Base-by-base conservation (phyloP, 2,797 vertebrate species). In the Tokudaia tokunoshimensis region DNA sequence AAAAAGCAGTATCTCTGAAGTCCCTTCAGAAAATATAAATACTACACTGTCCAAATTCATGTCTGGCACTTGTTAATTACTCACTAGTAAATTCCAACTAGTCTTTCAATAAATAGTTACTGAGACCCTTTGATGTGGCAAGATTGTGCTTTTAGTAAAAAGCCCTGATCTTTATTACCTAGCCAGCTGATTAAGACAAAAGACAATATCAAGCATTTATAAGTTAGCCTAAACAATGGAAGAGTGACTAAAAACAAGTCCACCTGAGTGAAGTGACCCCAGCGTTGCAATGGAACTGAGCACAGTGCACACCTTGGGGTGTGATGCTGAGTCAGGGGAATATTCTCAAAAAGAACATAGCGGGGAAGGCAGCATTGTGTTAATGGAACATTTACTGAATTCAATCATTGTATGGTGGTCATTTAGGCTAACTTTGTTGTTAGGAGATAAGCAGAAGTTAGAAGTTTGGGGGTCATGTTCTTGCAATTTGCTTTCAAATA, bases 271-370 rank as follows among this genome's bases (percentile, higher is more conserved):
- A n/a, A 89, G 24, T 83, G 57, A 83, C 6, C 24, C 0, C 76
- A 41, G 14, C 76, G 24, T 61, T 13, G 13, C 10, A 57, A 72
- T 61, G 37, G 76, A 91, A 89, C 29, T 76, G 59, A 89, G 78
- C 80, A 14, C 50, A 37, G 87, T 57, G 14, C 1, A 26, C 50
- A 22, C 9, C 26, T n/a, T 44, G 61, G 50, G 3, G 34, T 47
- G 78, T 84, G 78, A 55, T 86, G 11, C 44, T 79, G 29, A 79
- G 50, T 89, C 47, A 89, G 55, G 89, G 26, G 80, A 95, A 80
- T 15, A 26, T 12, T 84, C 4, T 29, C 41, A 2, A 52, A 79
- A 80, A 82, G 50, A 85, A 81, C 7, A 57, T 55, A 55, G 24
- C 24, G 89, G 52, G 50, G 20, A 72, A 86, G 87, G 41, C 7